Conservation (phyloP, 1,140 invertebrate species). For the Drosophila nikananu region DNA sequence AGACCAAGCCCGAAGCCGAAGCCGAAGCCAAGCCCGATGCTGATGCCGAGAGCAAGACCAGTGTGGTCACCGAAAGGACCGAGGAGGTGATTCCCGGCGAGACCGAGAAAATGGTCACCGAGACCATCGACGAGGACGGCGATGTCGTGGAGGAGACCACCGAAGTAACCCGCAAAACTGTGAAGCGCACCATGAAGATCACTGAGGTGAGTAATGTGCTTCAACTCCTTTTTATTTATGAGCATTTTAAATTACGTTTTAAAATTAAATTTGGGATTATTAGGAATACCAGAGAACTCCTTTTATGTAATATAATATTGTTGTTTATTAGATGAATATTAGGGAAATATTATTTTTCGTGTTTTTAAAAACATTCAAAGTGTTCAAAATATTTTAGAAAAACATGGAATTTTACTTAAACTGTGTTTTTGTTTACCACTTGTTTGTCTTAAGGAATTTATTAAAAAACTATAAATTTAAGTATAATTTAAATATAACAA, state of each 20-base stretch:
- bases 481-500: neutral
- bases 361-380: neutral
- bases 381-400: neutral
- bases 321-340: neutral
- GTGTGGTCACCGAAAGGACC: constrained; percentile 69
- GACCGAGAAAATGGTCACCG: constrained; percentile 80
- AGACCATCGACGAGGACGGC: constrained; percentile 80
- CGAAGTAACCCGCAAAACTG: constrained; percentile 78
- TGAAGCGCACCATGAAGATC: constrained; percentile 84
- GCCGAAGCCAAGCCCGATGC: constrained; percentile 29
- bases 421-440: constrained; percentile 15
- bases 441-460: neutral
- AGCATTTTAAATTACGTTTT: neutral
- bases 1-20: constrained; percentile 39
- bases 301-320: too few relatives aligned
- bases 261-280: neutral
- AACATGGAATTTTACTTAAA: constrained; percentile 11
- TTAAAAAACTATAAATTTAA: neutral
- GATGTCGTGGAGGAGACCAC: constrained; percentile 82
- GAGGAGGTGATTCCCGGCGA: constrained; percentile 78
- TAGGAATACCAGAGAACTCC: neutral
- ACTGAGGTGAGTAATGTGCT: constrained; percentile 76
- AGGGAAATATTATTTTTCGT: neutral
- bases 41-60: constrained; percentile 63
- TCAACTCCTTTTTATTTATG: too few relatives aligned